Evolutionary conservation across 1,140 invertebrate genomes (phyloP).

Genomic region (Danaus melanippus): DNA sequence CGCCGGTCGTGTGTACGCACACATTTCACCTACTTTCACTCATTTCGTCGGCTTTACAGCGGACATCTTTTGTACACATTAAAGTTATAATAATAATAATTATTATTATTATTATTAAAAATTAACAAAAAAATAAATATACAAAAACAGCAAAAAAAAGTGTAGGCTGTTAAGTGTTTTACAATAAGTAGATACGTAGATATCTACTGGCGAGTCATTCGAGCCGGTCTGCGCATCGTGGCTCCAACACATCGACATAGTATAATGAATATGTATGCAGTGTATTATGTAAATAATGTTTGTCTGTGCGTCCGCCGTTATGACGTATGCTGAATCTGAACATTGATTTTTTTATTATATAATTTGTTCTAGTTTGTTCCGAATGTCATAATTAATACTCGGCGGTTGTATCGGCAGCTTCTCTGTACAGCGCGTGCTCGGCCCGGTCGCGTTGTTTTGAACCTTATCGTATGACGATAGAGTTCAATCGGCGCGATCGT

Average conservation of each 20-base stretch:
- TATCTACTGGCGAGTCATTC: conserved; percentile 16
- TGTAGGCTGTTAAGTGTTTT: conserved; percentile 31
- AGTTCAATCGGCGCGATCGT: conserved; percentile 7
- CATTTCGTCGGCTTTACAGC: not conserved
- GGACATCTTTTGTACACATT: conserved; percentile 15
- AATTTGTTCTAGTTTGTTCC: no score
- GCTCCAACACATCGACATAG: no score
- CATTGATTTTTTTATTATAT: no score
- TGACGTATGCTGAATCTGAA: no score
- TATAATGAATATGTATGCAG: no score
- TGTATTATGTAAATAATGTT: no score
- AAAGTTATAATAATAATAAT: no score
- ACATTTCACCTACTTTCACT: conserved; percentile 1
- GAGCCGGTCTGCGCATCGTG: not conserved
- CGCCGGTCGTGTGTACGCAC: conserved; percentile 20
- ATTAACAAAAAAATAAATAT: conserved; percentile 22
- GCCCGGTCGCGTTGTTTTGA: not conserved
- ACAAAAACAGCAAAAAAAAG: conserved; percentile 32
- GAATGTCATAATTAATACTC: no score
- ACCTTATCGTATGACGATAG: conserved; percentile 14
- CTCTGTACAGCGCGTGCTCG: no score
- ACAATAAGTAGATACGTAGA: conserved; percentile 26
- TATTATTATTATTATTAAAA: not conserved
- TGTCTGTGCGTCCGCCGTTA: no score
- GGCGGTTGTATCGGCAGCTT: no score